These are phyloP conservation scores for Otolemur garnettii DNA, from an alignment of 2,113 vertebrate genomes.

Conservation along the genomic window DNA sequence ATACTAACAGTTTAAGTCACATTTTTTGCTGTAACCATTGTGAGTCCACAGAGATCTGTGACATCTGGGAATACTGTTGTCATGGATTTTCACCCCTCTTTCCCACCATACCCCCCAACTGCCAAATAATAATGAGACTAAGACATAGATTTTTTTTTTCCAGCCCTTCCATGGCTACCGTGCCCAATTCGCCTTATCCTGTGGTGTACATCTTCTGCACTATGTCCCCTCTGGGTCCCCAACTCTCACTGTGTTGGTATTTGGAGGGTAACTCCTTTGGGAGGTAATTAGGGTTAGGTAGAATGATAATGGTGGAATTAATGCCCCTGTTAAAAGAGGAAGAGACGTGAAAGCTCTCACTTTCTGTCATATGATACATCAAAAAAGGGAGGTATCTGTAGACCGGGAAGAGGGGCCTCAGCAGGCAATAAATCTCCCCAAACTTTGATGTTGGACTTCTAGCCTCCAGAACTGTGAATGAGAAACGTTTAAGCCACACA, in stretches of 20 bases:
- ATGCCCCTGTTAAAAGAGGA: not conserved
- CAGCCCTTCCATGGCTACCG: not conserved
- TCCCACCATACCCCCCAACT: accelerated
- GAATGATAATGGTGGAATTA: not conserved
- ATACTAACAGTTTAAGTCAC: not conserved
- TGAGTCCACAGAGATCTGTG: not conserved
- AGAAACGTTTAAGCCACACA: not conserved
- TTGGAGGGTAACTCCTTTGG: not conserved
- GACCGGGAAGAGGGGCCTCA: not conserved
- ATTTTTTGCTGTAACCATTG: not conserved
- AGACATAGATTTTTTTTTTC: not conserved
- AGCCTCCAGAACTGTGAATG: not conserved
- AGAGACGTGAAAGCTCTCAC: not conserved
- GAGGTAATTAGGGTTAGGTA: not conserved
- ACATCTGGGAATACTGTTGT: not conserved
- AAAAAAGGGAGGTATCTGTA: too few relatives aligned
- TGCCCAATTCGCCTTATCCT: not conserved
- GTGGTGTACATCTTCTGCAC: not conserved
- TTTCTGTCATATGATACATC: not conserved
- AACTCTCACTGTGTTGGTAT: not conserved
- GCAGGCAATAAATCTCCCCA: not conserved
- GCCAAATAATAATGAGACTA: not conserved
- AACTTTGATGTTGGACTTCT: not conserved
- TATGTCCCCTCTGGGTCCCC: not conserved
- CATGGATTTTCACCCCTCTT: not conserved